Evolutionary conservation across 2,888 invertebrate species (phyloP), one percentile per base, ranked within the genome.

Genomic region (Aproaerema taeniolella): DNA sequence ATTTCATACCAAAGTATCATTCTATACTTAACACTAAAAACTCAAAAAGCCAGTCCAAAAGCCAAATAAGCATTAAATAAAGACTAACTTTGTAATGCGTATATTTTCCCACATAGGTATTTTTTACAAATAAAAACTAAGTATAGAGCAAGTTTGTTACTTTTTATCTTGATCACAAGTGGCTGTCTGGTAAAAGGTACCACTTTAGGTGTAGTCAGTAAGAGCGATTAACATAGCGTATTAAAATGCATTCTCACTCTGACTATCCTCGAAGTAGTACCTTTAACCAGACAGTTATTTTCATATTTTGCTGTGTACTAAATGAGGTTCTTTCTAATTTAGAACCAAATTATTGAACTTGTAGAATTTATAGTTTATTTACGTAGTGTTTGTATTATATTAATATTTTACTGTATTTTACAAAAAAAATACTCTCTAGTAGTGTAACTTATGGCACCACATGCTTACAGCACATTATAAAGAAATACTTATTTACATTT

Each of bases 61-160:
- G 81, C 76, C 70, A 68, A 71, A 68, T 55, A 77, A 76, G 78
- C 79, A 71, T 74, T 74, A 69, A 67, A 68, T 77, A 78, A 32
- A 75, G 67, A 77, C 79, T 83, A 83, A 72, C 67, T 71, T 69
- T 68, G 77, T 85, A 86, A 85, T 76, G 86, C 86, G 86, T 80
- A 86, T 86, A 73, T 75, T 85, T 86, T 85, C 85, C 85, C 85
- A 83, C 82, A 80, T 70, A 79, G n/a, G n/a, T n/a, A n/a, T n/a
- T n/a, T n/a, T 65, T 68, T 80, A 78, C 75, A 80, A 67, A 62
- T 79, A 82, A 69, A 76, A 68, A 63, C 66, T 73, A 70, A 64
- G 66, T 63, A 53, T 64, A 61, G 57, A 48, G 61, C 4, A 20
- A 6, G 20, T 20, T 20, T 7, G 4, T 20, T 20, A 20, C 20